A percentile compares a stretch with the other conserved stretches of the same genome.
Evolutionary conservation across 2,888 invertebrate genomes (phyloP).

Genomic region (Dryobotodes eremita): DNA sequence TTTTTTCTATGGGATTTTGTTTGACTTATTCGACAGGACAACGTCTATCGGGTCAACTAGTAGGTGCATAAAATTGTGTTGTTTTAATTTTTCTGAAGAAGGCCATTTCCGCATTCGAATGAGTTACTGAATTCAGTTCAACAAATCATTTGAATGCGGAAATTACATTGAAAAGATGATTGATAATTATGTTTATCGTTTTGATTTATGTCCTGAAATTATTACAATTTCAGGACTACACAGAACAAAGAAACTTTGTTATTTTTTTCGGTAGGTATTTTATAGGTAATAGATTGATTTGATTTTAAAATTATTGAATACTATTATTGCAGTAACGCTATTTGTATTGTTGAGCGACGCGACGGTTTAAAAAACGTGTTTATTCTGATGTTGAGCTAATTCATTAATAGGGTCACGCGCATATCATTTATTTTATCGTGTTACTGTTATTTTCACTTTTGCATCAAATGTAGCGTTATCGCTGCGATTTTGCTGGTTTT

Average conservation of each 20-base stretch:
- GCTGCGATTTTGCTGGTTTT: constrained; percentile 27
- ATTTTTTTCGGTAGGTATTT: too few relatives aligned
- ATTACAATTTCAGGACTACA: too few relatives aligned
- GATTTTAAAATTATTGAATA: not conserved
- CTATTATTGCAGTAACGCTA: constrained; percentile 66
- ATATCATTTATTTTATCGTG: constrained; percentile 60
- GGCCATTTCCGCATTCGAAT: too few relatives aligned
- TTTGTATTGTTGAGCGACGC: constrained; percentile 39
- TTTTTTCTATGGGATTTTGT: not conserved
- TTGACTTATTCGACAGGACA: not conserved
- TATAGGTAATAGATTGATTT: not conserved
- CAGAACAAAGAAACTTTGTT: too few relatives aligned
- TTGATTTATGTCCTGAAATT: not conserved
- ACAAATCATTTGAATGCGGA: constrained; percentile 13
- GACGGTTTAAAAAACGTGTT: constrained; percentile 48
- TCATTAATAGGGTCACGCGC: constrained; percentile 57
- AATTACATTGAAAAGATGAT: constrained; percentile 9
- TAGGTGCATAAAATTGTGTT: not conserved
- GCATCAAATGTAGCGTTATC: constrained; percentile 56
- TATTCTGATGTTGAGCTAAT: constrained; percentile 45
- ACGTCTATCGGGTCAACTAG: not conserved
- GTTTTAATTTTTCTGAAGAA: not conserved
- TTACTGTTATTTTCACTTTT: constrained; percentile 47
- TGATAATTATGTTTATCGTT: not conserved
- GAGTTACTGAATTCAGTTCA: too few relatives aligned